These are phyloP conservation scores for Cryptoprocta ferox DNA, from an alignment of 2,797 vertebrate genomes.

Conservation along the genomic window DNA sequence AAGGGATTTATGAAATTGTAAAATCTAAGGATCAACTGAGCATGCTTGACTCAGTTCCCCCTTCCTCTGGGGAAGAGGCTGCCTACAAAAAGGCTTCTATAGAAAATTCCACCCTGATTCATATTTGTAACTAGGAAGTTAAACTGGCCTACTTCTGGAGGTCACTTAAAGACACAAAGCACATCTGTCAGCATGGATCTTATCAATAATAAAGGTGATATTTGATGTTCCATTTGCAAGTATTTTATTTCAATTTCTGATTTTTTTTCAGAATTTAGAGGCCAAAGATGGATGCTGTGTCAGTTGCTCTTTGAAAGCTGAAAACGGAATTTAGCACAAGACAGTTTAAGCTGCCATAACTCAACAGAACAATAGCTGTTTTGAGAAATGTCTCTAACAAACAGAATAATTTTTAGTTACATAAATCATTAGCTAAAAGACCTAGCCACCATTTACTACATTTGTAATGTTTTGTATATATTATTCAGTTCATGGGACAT, in stretches of 20 bases:
- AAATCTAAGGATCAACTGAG: background rate
- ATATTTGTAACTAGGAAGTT: background rate
- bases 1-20: background rate
- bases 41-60: background rate
- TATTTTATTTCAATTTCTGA: background rate
- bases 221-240: background rate
- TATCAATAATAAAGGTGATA: background rate
- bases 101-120: background rate
- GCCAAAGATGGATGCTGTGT: background rate
- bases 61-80: background rate
- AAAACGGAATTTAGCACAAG: background rate
- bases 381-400: background rate
- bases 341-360: background rate
- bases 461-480: background rate
- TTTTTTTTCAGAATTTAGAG: background rate
- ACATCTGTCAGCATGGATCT: background rate
- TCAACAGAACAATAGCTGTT: background rate
- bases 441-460: background rate
- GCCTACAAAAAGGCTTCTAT: accelerated
- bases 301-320: background rate
- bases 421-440: background rate
- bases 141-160: background rate
- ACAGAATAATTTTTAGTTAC: background rate
- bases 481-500: background rate
- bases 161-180: background rate